Evolutionary conservation across 2,113 vertebrate species (phyloP), one percentile per base, ranked within the genome.

Genomic region (Orcinus orca): DNA sequence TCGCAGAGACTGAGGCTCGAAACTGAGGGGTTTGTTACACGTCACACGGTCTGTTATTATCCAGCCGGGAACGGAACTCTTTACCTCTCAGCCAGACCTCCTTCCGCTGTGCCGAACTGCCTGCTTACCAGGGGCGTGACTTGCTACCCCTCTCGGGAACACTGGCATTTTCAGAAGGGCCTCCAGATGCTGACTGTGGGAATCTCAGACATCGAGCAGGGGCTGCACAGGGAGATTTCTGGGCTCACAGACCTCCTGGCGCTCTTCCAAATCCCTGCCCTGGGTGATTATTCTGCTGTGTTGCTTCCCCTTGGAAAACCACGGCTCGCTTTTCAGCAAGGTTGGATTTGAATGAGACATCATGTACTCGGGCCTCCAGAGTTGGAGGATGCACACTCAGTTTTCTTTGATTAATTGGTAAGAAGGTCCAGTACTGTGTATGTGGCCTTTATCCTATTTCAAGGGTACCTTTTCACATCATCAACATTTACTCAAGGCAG

Each of bases 291-390:
- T 63, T 89, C 36, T 77, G 50, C 58, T 44, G 12, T 67, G 36
- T 44, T 84, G 36, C 55, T 84, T 73, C 73, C n/a, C 62, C 80
- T 79, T 60, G 47, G 68, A 71, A 97, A 86, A 95, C 6, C 33
- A 60, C 3, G 11, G 29, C 53, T 67, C 36, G 58, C 26, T 86
- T 97, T 96, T 38, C 67, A 92, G 71, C 31, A 79, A 47, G 6
- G n/a, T 62, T 95, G 25, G 47, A 47, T 17, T 88, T 74, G 26
- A 71, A 41, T 53, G 88, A 96, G 79, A 81, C 6, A 23, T 38
- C 33, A 10, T 3, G 1, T 14, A 17, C 4, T 17, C n/a, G 50
- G 44, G 47, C 33, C 90, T 84, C 79, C 33, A 23, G 47, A 81
- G 58, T 41, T 10, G 36, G 41, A n/a, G 82, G 38, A 83, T 26